Percentiles rank a stretch among this genome's conserved stretches.
Conservation (phyloP, 2,888 invertebrate species). For the Nomada fabriciana region DNA sequence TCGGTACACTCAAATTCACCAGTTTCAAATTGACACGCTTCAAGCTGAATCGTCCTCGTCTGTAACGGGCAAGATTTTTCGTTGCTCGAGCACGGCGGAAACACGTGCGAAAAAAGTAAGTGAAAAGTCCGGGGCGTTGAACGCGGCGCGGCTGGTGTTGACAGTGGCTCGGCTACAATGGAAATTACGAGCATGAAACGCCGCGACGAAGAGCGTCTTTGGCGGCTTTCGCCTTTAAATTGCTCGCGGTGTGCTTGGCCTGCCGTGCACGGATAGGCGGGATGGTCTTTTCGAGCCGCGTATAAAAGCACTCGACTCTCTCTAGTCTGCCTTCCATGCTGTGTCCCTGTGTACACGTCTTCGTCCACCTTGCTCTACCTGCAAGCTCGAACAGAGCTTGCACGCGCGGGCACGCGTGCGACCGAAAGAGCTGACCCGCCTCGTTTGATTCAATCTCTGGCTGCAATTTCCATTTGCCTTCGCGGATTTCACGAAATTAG, state of each 20-base stretch:
- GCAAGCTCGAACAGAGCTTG: constrained; percentile 26
- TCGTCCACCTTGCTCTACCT: background rate
- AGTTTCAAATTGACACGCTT: too few relatives aligned
- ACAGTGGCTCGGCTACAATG: constrained; percentile 61
- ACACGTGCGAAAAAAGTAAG: background rate
- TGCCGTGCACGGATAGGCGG: constrained; percentile 62
- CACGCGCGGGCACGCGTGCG: background rate
- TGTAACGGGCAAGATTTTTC: too few relatives aligned
- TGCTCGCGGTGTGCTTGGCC: constrained; percentile 67
- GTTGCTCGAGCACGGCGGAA: too few relatives aligned
- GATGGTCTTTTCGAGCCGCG: constrained; percentile 72
- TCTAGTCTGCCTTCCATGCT: constrained; percentile 48
- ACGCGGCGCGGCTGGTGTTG: constrained; percentile 50
- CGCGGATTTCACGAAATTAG: background rate
- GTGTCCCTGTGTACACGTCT: constrained; percentile 5
- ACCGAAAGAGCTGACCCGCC: background rate
- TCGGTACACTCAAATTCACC: too few relatives aligned
- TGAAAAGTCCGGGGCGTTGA: constrained; percentile 31
- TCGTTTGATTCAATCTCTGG: background rate
- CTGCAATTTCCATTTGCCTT: background rate
- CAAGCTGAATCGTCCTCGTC: too few relatives aligned
- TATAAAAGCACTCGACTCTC: constrained; percentile 63
- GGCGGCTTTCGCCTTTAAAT: constrained; percentile 72
- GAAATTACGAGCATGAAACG: constrained; percentile 65
- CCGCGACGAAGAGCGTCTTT: constrained; percentile 59